A percentile compares a stretch with the other conserved stretches of the same genome.
These are phyloP conservation scores for Nasalis larvatus DNA, from an alignment of 2,113 vertebrate genomes.

Conservation along the genomic window DNA sequence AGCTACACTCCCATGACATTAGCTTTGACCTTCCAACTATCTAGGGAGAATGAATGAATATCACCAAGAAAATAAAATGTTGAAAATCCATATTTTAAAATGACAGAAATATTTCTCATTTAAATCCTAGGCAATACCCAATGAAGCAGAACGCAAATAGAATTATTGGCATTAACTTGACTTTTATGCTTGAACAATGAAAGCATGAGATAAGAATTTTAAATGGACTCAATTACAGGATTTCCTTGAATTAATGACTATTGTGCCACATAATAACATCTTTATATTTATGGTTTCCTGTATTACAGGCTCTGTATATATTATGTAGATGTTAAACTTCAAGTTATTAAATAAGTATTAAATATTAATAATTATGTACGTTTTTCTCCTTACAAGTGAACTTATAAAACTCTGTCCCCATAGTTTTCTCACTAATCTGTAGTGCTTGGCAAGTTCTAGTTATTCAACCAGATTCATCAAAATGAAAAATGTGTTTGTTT, in stretches of 20 bases:
- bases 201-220: constrained; percentile 9
- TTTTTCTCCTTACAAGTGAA: not conserved
- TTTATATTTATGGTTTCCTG: not conserved
- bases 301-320: not conserved
- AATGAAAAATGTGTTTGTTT: constrained; percentile 7
- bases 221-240: not conserved
- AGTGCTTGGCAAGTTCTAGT: not conserved
- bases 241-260: constrained; percentile 31
- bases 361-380: constrained; percentile 12
- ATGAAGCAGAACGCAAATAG: not conserved
- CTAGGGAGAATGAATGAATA: not conserved
- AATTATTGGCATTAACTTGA: not conserved
- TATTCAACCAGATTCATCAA: not conserved
- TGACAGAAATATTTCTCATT: not conserved
- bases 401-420: not conserved
- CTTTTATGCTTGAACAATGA: not conserved
- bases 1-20: not conserved
- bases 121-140: not conserved
- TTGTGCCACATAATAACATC: not conserved
- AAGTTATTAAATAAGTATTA: constrained; percentile 36
- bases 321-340: not conserved
- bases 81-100: constrained; percentile 17
- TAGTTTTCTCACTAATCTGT: not conserved
- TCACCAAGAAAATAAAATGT: constrained; percentile 28
- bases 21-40: not conserved